A percentile compares a stretch with the other conserved stretches of the same genome.
Evolutionary conservation across 2,797 vertebrate genomes (phyloP).

Genomic region (Eremophila alpestris): DNA sequence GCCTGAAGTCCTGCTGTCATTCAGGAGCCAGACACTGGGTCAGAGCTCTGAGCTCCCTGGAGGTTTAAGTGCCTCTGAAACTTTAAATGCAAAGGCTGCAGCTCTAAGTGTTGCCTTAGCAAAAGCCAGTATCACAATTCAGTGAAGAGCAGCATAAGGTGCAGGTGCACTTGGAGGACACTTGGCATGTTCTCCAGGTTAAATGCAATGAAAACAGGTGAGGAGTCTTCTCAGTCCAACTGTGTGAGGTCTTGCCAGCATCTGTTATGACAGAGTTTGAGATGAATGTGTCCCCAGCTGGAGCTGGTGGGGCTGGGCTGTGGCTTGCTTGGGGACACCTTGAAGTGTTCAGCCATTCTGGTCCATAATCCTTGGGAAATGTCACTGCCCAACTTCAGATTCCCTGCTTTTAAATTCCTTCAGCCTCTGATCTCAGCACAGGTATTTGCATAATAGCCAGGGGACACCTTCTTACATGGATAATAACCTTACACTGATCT

Average conservation of each 20-base stretch:
- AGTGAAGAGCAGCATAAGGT: neutral
- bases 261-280: neutral
- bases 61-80: neutral
- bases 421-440: neutral
- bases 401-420: neutral
- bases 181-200: neutral
- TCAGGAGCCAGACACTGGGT: neutral
- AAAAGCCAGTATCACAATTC: neutral
- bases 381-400: neutral
- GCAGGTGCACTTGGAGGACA: neutral
- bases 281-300: neutral
- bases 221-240: neutral
- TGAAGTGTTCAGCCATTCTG: neutral
- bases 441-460: neutral
- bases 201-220: neutral
- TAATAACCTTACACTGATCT: rapidly evolving
- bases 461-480: neutral
- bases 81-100: neutral
- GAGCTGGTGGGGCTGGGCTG: neutral
- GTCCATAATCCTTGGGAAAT: neutral
- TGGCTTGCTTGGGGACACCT: neutral
- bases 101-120: neutral
- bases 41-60: neutral
- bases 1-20: neutral
- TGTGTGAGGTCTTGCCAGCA: neutral